Evolutionary conservation across 2,113 vertebrate genomes (phyloP).

Genomic region (Thinocorus orbignyianus): DNA sequence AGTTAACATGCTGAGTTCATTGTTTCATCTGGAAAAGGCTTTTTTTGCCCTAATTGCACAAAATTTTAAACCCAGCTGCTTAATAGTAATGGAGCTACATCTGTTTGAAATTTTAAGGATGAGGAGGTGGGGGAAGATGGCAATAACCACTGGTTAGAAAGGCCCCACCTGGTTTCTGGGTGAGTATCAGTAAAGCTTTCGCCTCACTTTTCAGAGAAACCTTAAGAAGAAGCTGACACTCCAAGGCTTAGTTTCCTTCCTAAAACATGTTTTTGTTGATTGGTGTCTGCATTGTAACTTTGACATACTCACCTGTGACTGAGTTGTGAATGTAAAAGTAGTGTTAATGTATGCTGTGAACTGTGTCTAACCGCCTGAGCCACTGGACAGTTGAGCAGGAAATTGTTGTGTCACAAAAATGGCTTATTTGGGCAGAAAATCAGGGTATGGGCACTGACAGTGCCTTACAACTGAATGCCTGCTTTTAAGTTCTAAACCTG

Average conservation of each 20-base stretch:
- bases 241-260: background rate
- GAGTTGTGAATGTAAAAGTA: background rate
- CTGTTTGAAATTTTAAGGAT: background rate
- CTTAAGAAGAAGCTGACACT: background rate
- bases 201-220: background rate
- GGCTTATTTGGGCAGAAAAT: background rate
- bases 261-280: background rate
- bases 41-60: background rate
- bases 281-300: fast-evolving
- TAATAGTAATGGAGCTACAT: background rate
- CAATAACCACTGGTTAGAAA: background rate
- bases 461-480: background rate
- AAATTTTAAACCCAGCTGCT: background rate
- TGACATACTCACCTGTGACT: background rate
- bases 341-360: background rate
- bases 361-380: background rate
- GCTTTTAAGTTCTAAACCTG: background rate
- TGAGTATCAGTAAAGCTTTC: background rate
- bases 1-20: background rate
- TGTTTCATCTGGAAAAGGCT: background rate
- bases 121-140: background rate
- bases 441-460: background rate
- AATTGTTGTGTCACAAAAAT: background rate
- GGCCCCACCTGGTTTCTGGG: background rate
- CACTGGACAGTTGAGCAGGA: background rate